Evolutionary conservation across 2,888 invertebrate genomes (phyloP), one percentile per base, ranked within the genome.

Genomic region (Patella pellucida): DNA sequence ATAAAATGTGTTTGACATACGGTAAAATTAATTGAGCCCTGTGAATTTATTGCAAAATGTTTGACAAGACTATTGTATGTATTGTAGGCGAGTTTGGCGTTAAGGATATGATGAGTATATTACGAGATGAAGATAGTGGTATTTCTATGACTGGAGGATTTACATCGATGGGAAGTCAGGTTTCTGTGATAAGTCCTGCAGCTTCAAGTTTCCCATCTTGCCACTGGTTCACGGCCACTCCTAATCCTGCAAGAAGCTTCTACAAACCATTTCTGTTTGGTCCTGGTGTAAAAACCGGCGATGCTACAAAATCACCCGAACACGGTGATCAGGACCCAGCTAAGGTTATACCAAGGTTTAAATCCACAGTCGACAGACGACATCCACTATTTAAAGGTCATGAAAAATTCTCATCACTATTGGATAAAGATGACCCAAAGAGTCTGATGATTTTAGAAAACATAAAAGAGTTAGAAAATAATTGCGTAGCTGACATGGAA

Each of bases 141-240:
- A 94, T 95, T 82, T 94, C 94, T 79, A 92, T 94, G 80, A 90
- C 92, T 7, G 91, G 92, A 77, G 93, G 93, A 75, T 92, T 93
- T 70, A 91, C 92, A 9, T 93, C 87, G 4, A 83, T 82, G 41
- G 85, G 82, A 31, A 88, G 87, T 92, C 92, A 92, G 71, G 83
- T 94, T 1, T 95, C 95, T 3, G 92, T 94, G 16, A 87, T 95
- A 69, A 31, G 89, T 50, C 85, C 87, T 50, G 79, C 89, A 4
- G 92, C 92, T 56, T 93, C 94, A 7, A 93, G 93, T 12, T 74
- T 74, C 27, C 74, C 79, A 51, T 83, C 83, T 51, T 76, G 79
- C 83, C 95, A 95, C 89, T 96, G 95, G 95, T 95, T 96, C 86
- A 96, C 95, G 0, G 95, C 93, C 1, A 96, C 96, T 0, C 95